phyloP scores from a whole-genome alignment of 2,888 invertebrate species.

The Itoplectis maculator region DNA sequence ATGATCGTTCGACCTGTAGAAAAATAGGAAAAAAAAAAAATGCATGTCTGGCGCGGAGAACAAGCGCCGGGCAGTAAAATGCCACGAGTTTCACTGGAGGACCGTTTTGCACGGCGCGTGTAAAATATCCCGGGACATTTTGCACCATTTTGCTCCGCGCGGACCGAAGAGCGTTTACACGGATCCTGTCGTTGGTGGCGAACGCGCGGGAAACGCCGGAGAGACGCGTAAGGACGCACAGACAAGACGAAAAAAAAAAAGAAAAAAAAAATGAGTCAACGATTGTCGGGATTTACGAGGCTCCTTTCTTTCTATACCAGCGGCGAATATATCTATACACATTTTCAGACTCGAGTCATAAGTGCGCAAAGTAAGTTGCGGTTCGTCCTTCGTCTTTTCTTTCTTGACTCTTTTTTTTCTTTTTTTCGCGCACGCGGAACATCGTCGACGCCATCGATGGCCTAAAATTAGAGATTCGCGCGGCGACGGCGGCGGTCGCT shows the following conservation, averaged over 20 bases:
- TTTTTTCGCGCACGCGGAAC: conserved; percentile 29
- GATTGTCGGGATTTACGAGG: conserved; percentile 35
- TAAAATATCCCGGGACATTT: conserved; percentile 67
- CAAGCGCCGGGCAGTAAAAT: conserved; percentile 49
- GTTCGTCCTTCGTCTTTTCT: neutral
- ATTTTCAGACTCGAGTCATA: too few species aligned
- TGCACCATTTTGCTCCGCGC: conserved; percentile 67
- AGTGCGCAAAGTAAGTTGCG: conserved; percentile 1
- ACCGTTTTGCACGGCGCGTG: conserved; percentile 63
- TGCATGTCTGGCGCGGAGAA: neutral
- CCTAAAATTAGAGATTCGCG: conserved; percentile 73
- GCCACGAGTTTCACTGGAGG: conserved; percentile 36
- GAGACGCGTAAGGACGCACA: conserved; percentile 16
- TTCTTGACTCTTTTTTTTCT: conserved; percentile 20
- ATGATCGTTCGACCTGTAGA: conserved; percentile 11
- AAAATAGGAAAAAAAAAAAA: conserved; percentile 17
- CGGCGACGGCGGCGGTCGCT: conserved; percentile 49
- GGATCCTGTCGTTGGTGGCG: too few species aligned
- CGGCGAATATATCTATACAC: too few species aligned
- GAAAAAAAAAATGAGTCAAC: conserved; percentile 12
- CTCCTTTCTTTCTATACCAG: too few species aligned
- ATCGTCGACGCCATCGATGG: too few species aligned
- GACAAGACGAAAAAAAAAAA: conserved; percentile 54
- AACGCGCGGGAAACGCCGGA: conserved; percentile 54
- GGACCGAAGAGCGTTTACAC: too few species aligned